phyloP scores from a whole-genome alignment of 1,140 invertebrate species.

The Philopotamus ludificatus region DNA sequence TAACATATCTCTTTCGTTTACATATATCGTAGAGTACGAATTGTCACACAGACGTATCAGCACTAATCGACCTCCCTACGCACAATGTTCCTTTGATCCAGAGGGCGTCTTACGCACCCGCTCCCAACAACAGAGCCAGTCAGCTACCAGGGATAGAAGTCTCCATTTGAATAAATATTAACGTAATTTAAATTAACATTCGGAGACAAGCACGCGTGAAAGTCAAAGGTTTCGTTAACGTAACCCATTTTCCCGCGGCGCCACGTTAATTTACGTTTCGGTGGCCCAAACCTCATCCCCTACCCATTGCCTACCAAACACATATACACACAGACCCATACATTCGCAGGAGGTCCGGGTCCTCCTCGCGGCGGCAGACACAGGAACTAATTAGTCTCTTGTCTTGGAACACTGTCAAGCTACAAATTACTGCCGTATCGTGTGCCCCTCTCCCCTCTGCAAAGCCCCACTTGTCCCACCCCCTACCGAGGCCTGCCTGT shows the following conservation, averaged over 20 bases:
- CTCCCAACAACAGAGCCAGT: neutral
- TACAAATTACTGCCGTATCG: conserved; percentile 25
- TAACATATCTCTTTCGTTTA: no score
- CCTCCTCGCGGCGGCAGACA: neutral
- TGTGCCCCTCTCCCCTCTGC: no score
- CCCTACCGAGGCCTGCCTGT: neutral
- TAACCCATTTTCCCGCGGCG: neutral
- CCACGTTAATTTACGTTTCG: neutral
- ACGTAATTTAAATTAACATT: neutral
- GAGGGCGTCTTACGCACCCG: no score
- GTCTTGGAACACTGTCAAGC: conserved; percentile 29
- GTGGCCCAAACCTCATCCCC: no score
- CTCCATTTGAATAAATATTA: neutral
- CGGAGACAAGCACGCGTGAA: neutral
- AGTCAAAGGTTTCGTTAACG: conserved; percentile 2
- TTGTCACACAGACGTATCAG: no score
- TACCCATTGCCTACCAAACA: no score
- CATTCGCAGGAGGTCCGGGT: no score
- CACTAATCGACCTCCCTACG: no score
- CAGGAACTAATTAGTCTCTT: conserved; percentile 31
- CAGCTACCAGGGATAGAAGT: neutral
- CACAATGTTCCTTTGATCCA: no score
- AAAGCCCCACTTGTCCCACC: no score
- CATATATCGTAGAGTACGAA: no score
- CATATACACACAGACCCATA: neutral